Base-by-base conservation (phyloP, 2,797 vertebrate genomes). In the Anomalospiza imberbis region DNA sequence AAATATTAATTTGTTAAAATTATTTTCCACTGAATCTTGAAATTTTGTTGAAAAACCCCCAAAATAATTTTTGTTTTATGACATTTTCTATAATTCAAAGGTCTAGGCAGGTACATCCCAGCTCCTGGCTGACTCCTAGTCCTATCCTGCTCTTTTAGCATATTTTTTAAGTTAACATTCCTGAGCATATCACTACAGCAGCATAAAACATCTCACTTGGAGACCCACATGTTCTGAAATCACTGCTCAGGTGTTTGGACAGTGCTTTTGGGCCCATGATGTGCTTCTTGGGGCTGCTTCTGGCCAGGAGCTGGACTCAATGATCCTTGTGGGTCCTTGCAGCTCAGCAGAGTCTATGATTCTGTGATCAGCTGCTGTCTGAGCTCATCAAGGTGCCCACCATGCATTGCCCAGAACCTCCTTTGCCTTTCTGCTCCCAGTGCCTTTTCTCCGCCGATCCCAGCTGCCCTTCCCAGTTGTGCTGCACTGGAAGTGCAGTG, bases 271-370 rank as follows among this genome's bases (percentile, higher is more conserved):
- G 31, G 13, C 13, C 48, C 11, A 2, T 1, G 8, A 13, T 48
- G 31, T 13, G 44, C 12, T 9, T 57, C 25, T 5, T 40, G 72
- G n/a, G 16, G 55, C 21, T 45, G 54, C 19, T 20, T 18, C 40
- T 68, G 55, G 17, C 29, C 47, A 54, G 47, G 54, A 60, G 18
- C 0, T 45, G 54, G 54, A 13, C 38, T 29, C 1, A 0, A 2
- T 29, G 16, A n/a, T 61, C n/a, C n/a, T 6, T n/a, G 29, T 60
- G 63, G n/a, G 13, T 47, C n/a, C 40, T 68, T 38, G 29, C 47
- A 47, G 34, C 11, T 47, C 63, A 31, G 47, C 17, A 45, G n/a
- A 53, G 38, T 11, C 38, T 58, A 53, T 51, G n/a, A 17, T 21
- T 40, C 31, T 57, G 20, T 42, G 31, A 36, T 45, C 75, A 28